phyloP scores from a whole-genome alignment of 2,888 invertebrate species.

The Punctoribates punctum region DNA sequence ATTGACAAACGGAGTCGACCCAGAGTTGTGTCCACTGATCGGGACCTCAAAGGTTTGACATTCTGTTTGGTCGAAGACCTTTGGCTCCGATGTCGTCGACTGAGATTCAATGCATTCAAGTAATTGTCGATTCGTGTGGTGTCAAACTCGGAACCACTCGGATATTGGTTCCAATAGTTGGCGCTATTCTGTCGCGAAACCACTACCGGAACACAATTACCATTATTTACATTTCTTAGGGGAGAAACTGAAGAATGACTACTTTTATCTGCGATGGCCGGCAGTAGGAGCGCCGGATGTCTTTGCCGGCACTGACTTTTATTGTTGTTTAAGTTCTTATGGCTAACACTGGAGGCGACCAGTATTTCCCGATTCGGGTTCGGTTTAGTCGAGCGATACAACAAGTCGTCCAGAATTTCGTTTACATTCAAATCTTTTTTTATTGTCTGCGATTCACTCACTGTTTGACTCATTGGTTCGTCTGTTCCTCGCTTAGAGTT shows the following conservation, averaged over 20 bases:
- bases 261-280: neutral
- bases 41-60: constrained; percentile 21
- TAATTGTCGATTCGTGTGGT: constrained; percentile 40
- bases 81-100: constrained; percentile 21
- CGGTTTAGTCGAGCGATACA: constrained; percentile 27
- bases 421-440: neutral
- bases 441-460: neutral
- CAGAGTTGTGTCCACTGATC: constrained; percentile 40
- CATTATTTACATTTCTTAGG: neutral
- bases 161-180: constrained; percentile 25
- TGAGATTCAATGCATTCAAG: constrained; percentile 33
- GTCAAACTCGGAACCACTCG: constrained; percentile 42
- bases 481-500: too few relatives aligned
- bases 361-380: constrained; percentile 26
- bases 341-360: constrained; percentile 24
- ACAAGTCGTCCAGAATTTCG: constrained; percentile 24
- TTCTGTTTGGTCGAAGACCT: neutral
- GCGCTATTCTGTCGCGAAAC: constrained; percentile 4
- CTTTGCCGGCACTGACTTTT: constrained; percentile 29
- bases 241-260: neutral
- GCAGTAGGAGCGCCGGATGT: constrained; percentile 37
- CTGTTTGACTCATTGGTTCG: neutral
- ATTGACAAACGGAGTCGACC: constrained; percentile 13
- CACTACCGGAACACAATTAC: neutral
- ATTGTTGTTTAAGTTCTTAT: neutral